Evolutionary conservation across 2,113 vertebrate species (phyloP), one percentile per base, ranked within the genome.

Genomic region (Numenius arquata): DNA sequence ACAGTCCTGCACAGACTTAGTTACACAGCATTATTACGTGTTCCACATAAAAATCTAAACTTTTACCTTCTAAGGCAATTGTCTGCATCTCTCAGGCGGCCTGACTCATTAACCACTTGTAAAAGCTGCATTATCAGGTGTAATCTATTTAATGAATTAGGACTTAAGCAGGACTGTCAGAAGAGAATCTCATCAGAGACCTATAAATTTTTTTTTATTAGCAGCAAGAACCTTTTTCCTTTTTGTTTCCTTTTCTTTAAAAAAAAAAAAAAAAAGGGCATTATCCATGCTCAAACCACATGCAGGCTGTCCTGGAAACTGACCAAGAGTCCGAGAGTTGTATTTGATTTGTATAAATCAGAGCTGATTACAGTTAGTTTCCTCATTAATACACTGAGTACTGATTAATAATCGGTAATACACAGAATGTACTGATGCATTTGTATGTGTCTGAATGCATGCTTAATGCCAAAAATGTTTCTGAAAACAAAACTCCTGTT

Each of bases 301-400:
- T 91, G 76, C 68, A 59, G 36, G 40, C 48, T 38, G 85, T 75
- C 88, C 90, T 95, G 92, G 93, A 71, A 80, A 85, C 67, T 96
- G 93, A 96, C 95, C 93, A 93, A 61, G 75, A 96, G 75, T 41
- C 53, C 83, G 78, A 88, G 71, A 40, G 74, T 48, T 83, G 50
- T 43, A 66, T 90, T 91, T 95, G 38, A 91, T 93, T 88, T 95
- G 72, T 88, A 71, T 90, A 88, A 95, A 96, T 93, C 91, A 86
- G 80, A 84, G 79, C 26, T 90, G 88, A 96, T 93, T 94, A 87
- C 79, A 52, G 53, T 75, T 89, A 55, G 77, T 67, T 67, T 66
- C 68, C 73, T 95, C 91, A 95, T 93, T 96, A 94, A 95, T 85
- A 96, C 55, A 53, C 26, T 3, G 63, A 85, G 75, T 86, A 76